These are phyloP conservation scores for Pyrocephalus nanus DNA, from an alignment of 2,797 vertebrate species.

Conservation along the genomic window DNA sequence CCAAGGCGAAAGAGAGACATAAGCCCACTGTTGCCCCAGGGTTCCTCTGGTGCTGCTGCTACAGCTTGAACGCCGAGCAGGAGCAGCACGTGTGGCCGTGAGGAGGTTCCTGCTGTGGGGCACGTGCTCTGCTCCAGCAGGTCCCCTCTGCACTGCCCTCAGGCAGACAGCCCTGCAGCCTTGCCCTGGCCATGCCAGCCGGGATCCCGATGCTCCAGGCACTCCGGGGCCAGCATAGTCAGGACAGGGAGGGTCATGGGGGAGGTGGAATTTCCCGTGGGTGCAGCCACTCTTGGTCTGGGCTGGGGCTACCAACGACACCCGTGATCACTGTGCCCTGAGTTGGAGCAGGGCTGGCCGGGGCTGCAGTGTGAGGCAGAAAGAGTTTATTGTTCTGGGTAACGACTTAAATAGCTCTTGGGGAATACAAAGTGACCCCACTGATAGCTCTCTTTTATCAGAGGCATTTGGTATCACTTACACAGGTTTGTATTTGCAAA, in stretches of 20 bases:
- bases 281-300: neutral
- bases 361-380: too few relatives aligned
- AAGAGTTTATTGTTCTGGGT: too few relatives aligned
- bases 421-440: too few relatives aligned
- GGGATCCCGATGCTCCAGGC: neutral
- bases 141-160: fast-evolving
- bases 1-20: neutral
- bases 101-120: neutral
- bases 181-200: neutral
- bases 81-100: neutral
- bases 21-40: neutral
- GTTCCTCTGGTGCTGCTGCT: neutral
- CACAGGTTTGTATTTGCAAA: too few relatives aligned
- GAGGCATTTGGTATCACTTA: too few relatives aligned
- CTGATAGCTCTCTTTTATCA: too few relatives aligned
- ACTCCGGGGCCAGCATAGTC: neutral
- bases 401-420: too few relatives aligned
- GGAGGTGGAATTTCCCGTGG: neutral
- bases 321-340: neutral
- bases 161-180: neutral
- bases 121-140: neutral
- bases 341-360: neutral
- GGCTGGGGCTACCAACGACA: neutral
- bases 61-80: neutral
- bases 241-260: neutral